Evolutionary conservation across 1,140 invertebrate genomes (phyloP).

Genomic region (Tetranychus urticae): DNA sequence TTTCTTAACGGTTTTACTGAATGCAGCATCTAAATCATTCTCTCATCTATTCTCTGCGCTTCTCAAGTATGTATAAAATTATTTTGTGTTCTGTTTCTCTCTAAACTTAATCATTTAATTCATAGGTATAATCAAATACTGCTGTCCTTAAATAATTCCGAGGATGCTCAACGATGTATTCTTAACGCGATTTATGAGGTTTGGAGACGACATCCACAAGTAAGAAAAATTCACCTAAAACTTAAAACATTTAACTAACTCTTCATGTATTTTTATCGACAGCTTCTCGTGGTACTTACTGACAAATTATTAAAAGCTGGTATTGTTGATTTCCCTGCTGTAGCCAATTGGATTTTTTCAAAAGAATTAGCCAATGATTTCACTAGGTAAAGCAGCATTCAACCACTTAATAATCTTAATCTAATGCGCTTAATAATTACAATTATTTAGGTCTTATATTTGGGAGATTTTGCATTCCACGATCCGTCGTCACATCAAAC

Average conservation of each 20-base stretch:
- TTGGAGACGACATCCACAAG: slow-evolving; percentile 73
- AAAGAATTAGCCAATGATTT: slow-evolving; percentile 83
- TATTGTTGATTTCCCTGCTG: slow-evolving; percentile 82
- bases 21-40: slow-evolving; percentile 84
- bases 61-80: slow-evolving; percentile 37
- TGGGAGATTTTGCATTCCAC: slow-evolving; percentile 93
- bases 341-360: slow-evolving; percentile 96
- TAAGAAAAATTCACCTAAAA: slow-evolving; percentile 10
- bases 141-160: slow-evolving; percentile 54
- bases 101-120: no score
- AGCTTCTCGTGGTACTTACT: slow-evolving; percentile 85
- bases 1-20: slow-evolving; percentile 78
- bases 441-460: slow-evolving; percentile 42
- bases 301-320: slow-evolving; percentile 95
- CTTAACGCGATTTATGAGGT: slow-evolving; percentile 76
- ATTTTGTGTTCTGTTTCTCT: neutral
- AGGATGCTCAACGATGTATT: slow-evolving; percentile 86
- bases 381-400: slow-evolving; percentile 36
- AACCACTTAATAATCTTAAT: no score
- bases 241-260: neutral
- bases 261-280: neutral
- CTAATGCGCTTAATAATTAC: neutral
- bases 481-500: slow-evolving; percentile 87
- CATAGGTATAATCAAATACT: neutral
- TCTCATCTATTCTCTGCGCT: slow-evolving; percentile 94